Evolutionary conservation across 2,888 invertebrate genomes (phyloP).

Genomic region (Sphaerophoria taeniata): DNA sequence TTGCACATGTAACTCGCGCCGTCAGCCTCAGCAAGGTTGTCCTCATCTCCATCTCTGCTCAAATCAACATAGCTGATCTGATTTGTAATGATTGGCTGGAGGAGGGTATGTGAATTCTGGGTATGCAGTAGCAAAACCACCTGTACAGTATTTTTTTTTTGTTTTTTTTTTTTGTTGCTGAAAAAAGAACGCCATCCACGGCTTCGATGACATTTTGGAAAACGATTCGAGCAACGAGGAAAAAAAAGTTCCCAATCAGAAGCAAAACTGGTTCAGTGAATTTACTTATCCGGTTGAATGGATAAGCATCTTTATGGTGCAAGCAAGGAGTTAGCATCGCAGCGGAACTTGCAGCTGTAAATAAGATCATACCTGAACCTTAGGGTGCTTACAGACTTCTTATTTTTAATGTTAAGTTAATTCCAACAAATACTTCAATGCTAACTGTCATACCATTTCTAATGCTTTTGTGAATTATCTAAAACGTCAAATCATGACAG

Average conservation of each 20-base stretch:
- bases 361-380: not conserved
- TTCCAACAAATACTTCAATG: slow-evolving; percentile 35
- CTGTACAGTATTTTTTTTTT: slow-evolving; percentile 43
- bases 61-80: slow-evolving; percentile 36
- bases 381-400: not conserved
- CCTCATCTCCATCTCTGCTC: slow-evolving; percentile 6
- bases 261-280: slow-evolving; percentile 71
- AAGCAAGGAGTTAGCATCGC: not conserved
- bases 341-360: slow-evolving; percentile 45
- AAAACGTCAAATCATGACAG: slow-evolving; percentile 36
- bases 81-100: slow-evolving; percentile 68
- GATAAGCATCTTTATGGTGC: slow-evolving; percentile 53
- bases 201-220: slow-evolving; percentile 53
- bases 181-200: not conserved
- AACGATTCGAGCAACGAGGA: slow-evolving; percentile 4
- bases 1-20: too few relatives aligned
- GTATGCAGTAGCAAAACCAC: slow-evolving; percentile 41
- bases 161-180: not conserved
- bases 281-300: slow-evolving; percentile 71
- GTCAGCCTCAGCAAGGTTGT: slow-evolving; percentile 8
- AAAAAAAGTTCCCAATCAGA: slow-evolving; percentile 49
- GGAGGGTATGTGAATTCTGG: too few relatives aligned
- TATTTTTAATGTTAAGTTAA: slow-evolving; percentile 38
- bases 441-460: slow-evolving; percentile 58
- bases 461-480: slow-evolving; percentile 56